These are phyloP conservation scores for Ceryle rudis DNA, from an alignment of 2,797 vertebrate genomes.

Conservation along the genomic window DNA sequence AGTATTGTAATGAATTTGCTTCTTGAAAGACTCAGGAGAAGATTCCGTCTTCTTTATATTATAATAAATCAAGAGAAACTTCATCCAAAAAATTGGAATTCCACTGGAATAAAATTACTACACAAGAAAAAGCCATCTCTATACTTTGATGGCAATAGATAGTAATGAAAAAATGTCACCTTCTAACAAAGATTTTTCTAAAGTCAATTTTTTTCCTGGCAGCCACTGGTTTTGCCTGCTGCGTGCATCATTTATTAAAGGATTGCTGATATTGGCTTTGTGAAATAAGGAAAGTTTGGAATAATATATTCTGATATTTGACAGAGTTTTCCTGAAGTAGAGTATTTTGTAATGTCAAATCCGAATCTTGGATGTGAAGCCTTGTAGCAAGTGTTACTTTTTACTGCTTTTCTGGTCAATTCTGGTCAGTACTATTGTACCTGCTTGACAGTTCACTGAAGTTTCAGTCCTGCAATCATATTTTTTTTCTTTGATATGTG, in stretches of 20 bases:
- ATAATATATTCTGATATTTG: constrained; percentile 45
- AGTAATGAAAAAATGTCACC: constrained; percentile 61
- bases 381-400: not conserved
- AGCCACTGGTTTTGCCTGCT: constrained; percentile 10
- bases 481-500: constrained; percentile 13
- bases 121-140: constrained; percentile 43
- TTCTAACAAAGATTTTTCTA: constrained; percentile 70
- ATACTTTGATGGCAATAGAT: constrained; percentile 39
- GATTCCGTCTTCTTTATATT: not conserved
- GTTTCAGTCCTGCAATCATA: not conserved
- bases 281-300: constrained; percentile 26
- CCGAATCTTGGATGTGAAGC: not conserved
- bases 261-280: constrained; percentile 44
- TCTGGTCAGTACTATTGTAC: not conserved
- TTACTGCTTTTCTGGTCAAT: not conserved
- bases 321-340: not conserved
- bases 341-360: constrained; percentile 27
- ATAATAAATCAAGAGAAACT: constrained; percentile 51
- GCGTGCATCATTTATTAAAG: constrained; percentile 44
- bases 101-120: constrained; percentile 60
- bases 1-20: not conserved
- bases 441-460: not conserved
- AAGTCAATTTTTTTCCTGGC: constrained; percentile 57
- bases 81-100: constrained; percentile 67
- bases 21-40: constrained; percentile 18